Conservation (phyloP, 2,888 invertebrate species). For the Eilema griseolum region DNA sequence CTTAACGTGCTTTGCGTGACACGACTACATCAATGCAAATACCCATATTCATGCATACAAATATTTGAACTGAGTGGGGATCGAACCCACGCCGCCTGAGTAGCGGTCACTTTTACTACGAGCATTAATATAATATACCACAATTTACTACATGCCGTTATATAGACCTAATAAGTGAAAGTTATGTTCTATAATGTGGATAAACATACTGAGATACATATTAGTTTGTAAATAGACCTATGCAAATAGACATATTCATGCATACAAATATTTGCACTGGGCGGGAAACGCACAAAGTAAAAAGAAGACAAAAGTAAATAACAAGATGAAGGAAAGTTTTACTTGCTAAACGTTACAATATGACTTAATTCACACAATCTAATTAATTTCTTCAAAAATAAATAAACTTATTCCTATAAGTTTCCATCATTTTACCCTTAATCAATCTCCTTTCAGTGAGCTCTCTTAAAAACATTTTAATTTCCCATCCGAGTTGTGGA, state of each 20-base stretch:
- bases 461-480: constrained; percentile 16
- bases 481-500: constrained; percentile 14
- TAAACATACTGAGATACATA: no score
- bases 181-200: background rate
- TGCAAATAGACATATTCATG: background rate
- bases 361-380: background rate
- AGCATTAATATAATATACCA: no score
- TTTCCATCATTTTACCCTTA: background rate
- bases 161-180: background rate
- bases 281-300: background rate
- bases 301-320: background rate
- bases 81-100: no score
- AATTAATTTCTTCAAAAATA: background rate
- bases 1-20: no score
- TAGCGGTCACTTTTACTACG: no score
- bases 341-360: background rate
- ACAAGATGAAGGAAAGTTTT: background rate
- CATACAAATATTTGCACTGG: background rate
- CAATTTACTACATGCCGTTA: background rate
- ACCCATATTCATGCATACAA: no score
- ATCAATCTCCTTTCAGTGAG: constrained; percentile 9
- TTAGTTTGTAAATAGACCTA: background rate
- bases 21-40: no score
- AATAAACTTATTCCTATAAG: background rate
- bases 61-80: no score